A percentile compares a stretch with the other conserved stretches of the same genome.
These are phyloP conservation scores for Galaxias olidus DNA, from an alignment of 2,797 vertebrate species.

Conservation along the genomic window DNA sequence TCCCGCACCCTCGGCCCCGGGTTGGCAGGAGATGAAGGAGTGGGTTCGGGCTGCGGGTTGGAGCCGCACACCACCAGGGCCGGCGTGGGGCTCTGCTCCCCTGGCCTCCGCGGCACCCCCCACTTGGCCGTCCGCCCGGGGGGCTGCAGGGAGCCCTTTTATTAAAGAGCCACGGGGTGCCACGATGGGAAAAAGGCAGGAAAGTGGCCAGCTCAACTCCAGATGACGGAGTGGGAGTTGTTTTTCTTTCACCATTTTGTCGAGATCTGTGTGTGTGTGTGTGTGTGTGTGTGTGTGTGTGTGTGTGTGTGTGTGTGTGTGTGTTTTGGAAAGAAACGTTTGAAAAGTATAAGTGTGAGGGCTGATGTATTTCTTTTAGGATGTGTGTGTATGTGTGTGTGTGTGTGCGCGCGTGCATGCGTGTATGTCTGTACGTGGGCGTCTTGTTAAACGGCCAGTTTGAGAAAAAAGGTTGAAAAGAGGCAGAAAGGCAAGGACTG, in stretches of 20 bases:
- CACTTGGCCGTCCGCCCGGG: no score
- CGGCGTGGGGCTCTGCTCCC: conserved; percentile 55
- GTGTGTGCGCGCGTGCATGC: no score
- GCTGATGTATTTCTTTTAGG: conserved; percentile 11
- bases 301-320: conserved; percentile 1
- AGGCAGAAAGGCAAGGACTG: no score
- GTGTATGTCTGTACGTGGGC: conserved; percentile 7
- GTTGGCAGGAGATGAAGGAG: conserved; percentile 68
- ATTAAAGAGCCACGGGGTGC: conserved; percentile 72
- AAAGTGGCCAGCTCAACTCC: conserved; percentile 56
- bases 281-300: conserved; percentile 2
- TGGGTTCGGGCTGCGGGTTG: conserved; percentile 61
- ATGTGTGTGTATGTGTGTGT: conserved; percentile 11
- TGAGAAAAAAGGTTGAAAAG: not conserved
- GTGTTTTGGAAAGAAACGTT: conserved; percentile 8
- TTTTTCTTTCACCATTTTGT: not conserved
- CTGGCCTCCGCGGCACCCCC: not conserved
- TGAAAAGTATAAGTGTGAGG: not conserved
- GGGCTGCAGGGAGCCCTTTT: conserved; percentile 56
- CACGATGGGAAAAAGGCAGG: conserved; percentile 18
- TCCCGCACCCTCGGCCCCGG: conserved; percentile 55
- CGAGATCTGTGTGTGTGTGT: conserved; percentile 1
- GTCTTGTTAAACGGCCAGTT: conserved; percentile 16
- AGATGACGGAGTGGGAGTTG: conserved; percentile 41
- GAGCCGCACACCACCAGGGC: conserved; percentile 77